Evolutionary conservation across 1,140 invertebrate species (phyloP).

Genomic region (Popillia japonica): DNA sequence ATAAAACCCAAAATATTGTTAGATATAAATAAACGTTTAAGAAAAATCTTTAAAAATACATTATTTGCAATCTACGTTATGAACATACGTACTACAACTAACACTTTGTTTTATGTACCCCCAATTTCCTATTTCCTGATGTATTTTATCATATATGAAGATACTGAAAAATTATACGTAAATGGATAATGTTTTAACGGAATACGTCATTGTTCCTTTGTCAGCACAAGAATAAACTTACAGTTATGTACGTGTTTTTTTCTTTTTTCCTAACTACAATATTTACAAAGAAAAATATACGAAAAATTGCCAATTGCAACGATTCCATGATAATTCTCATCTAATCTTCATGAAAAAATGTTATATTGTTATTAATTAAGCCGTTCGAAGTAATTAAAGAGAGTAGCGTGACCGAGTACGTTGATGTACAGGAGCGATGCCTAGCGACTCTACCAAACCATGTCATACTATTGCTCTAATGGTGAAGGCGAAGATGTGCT

Average conservation of each 20-base stretch:
- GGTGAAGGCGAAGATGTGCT: too few relatives aligned
- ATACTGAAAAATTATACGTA: background rate
- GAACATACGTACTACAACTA: background rate
- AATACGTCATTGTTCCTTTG: conserved; percentile 14
- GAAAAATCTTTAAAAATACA: background rate
- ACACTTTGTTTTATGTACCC: background rate
- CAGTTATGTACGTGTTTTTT: background rate
- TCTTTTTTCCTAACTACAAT: background rate
- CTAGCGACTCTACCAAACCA: too few relatives aligned
- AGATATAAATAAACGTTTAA: background rate
- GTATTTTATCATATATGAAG: conserved; percentile 17
- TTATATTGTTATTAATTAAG: too few relatives aligned
- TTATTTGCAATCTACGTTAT: background rate
- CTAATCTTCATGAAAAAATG: too few relatives aligned
- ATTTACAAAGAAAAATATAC: too few relatives aligned
- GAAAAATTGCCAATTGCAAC: too few relatives aligned
- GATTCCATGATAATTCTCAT: too few relatives aligned
- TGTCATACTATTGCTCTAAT: too few relatives aligned
- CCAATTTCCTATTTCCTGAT: background rate
- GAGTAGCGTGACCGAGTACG: too few relatives aligned
- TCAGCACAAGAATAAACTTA: conserved; percentile 31
- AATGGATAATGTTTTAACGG: background rate
- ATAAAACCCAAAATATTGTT: conserved; percentile 1
- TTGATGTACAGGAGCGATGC: too few relatives aligned
- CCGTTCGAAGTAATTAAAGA: too few relatives aligned